Evolutionary conservation across 2,113 vertebrate species (phyloP), one percentile per base, ranked within the genome.

Genomic region (Platanista minor): DNA sequence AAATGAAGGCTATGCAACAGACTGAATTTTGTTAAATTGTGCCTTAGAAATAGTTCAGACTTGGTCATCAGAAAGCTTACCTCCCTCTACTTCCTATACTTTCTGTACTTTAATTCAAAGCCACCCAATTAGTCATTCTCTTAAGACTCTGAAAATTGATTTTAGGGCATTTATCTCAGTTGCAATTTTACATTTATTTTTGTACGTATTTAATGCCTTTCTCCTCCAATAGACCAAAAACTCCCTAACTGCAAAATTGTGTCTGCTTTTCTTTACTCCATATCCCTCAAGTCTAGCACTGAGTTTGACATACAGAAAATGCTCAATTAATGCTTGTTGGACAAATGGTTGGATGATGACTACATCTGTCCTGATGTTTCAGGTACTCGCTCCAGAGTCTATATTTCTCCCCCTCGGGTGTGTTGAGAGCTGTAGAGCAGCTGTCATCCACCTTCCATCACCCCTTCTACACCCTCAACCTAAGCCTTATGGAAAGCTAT

Each of bases 121-220:
- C 31, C 71, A 82, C 39, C 31, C n/a, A 52, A 3, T 87, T 57
- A 46, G 14, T 69, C 18, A 74, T 87, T 20, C 31, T 87, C 11
- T 91, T 82, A 43, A 10, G 17, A 27, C 5, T 74, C 67, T 72
- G 41, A 82, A 62, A 67, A 62, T 17, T 59, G 64, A 75, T 23
- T 87, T 59, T 62, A 81, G 25, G 46, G 7, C 1, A 52, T 69
- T 66, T 83, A 81, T 74, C 41, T 94, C 46, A 72, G 43, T 62
- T 93, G 25, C 2, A 43, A 36, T 89, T 94, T 90, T 43, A 87
- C 33, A 49, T 67, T 81, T 81, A 43, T 21, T 92, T 94, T 61
- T 94, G 23, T n/a, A 36, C 1, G 15, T 78, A 46, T 49, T 71
- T 43, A 27, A 23, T 88, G 15, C 25, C 8, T 59, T 0, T 66